Evolutionary conservation across 1,140 invertebrate species (phyloP).

Genomic region (Apis dorsata): DNA sequence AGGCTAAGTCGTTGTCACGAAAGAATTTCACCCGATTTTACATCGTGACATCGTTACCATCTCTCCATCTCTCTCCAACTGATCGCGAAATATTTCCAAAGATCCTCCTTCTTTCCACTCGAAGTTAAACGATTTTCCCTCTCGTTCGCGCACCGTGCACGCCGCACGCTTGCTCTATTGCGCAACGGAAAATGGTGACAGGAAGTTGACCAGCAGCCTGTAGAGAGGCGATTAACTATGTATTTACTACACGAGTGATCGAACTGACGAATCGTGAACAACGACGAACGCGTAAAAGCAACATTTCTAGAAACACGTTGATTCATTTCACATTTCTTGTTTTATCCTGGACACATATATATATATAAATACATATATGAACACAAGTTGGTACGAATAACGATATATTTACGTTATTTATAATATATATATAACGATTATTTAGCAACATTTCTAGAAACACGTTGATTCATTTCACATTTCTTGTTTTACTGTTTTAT

Average conservation of each 20-base stretch:
- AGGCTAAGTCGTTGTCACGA: neutral
- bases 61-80: neutral
- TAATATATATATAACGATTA: too few species aligned
- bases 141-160: conserved; percentile 17
- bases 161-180: conserved; percentile 6
- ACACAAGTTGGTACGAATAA: too few species aligned
- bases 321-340: neutral
- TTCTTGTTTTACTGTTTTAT: too few species aligned
- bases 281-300: neutral
- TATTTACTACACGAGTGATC: conserved; percentile 17
- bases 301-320: neutral
- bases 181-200: conserved; percentile 40
- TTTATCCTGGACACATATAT: too few species aligned
- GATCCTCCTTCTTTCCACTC: neutral
- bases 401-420: too few species aligned
- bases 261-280: neutral
- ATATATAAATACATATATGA: too few species aligned
- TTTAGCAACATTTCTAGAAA: too few species aligned
- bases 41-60: neutral
- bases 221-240: conserved; percentile 21
- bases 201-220: conserved; percentile 27
- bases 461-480: too few species aligned
- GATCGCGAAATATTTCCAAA: neutral
- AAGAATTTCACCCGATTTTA: conserved; percentile 3
- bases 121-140: conserved; percentile 28